A percentile compares a stretch with the other conserved stretches of the same genome.
phyloP scores from a whole-genome alignment of 2,888 invertebrate species.

The Ochropleura leucogaster region DNA sequence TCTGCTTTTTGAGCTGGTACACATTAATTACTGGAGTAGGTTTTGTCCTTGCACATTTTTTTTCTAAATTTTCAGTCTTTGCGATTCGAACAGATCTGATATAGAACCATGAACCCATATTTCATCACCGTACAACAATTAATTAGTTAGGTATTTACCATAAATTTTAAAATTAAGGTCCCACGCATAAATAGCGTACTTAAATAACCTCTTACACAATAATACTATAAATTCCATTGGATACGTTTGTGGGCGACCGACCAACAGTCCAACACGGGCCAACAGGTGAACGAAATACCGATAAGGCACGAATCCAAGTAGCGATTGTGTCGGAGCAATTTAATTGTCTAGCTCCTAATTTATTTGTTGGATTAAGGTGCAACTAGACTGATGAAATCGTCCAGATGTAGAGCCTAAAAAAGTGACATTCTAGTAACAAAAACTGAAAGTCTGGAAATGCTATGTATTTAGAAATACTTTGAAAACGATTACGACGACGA shows the following conservation, averaged over 20 bases:
- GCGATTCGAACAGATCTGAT: too few relatives aligned
- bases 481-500: neutral
- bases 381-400: neutral
- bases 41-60: too few relatives aligned
- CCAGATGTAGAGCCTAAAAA: neutral
- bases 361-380: constrained; percentile 45
- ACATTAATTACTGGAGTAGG: too few relatives aligned
- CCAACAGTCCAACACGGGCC: constrained; percentile 33
- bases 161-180: neutral
- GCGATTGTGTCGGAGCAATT: constrained; percentile 46
- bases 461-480: too few relatives aligned
- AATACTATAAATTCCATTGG: constrained; percentile 41
- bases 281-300: constrained; percentile 52
- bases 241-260: constrained; percentile 34
- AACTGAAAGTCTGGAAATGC: neutral
- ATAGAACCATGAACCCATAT: too few relatives aligned
- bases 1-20: too few relatives aligned
- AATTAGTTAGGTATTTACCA: too few relatives aligned
- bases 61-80: too few relatives aligned
- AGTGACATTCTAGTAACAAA: too few relatives aligned
- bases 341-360: constrained; percentile 44
- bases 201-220: constrained; percentile 28
- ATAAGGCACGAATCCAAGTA: constrained; percentile 59
- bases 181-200: neutral
- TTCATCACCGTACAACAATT: too few relatives aligned